Evolutionary conservation across 2,113 vertebrate species (phyloP).

Genomic region (Oenanthe melanoleuca): DNA sequence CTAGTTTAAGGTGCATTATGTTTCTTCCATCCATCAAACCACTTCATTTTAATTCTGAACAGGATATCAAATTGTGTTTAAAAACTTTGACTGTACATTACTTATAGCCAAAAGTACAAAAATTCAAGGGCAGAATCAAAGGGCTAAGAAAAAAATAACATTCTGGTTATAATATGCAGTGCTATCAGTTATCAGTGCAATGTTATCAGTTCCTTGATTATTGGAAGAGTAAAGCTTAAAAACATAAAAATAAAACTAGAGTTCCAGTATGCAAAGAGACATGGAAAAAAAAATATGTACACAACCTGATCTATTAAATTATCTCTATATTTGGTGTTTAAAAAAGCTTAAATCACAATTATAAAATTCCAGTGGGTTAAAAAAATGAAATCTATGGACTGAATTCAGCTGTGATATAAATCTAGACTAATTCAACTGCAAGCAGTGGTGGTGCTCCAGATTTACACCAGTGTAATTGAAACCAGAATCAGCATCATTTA

Average conservation of each 20-base stretch:
- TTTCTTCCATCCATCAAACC: neutral
- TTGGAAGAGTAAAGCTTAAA: neutral
- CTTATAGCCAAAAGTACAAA: neutral
- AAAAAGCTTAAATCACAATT: neutral
- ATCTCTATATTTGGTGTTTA: neutral
- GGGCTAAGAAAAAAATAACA: neutral
- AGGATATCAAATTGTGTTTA: neutral
- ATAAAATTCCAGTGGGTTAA: neutral
- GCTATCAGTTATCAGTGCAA: neutral
- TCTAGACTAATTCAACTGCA: constrained; percentile 25
- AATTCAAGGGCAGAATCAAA: neutral
- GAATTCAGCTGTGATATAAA: constrained; percentile 4
- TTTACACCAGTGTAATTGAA: constrained; percentile 43
- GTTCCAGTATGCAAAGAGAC: neutral
- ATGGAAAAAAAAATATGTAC: neutral
- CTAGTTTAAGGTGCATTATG: neutral
- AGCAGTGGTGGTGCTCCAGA: constrained; percentile 29
- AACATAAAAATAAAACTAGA: neutral
- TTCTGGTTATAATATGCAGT: neutral
- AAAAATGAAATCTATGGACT: neutral
- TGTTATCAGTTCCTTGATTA: neutral
- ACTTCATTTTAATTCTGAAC: neutral
- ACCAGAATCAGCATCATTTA: constrained; percentile 61
- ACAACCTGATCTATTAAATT: neutral
- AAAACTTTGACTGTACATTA: neutral